Evolutionary conservation across 1,140 invertebrate genomes (phyloP).

Genomic region (Drosophila pectinifera): DNA sequence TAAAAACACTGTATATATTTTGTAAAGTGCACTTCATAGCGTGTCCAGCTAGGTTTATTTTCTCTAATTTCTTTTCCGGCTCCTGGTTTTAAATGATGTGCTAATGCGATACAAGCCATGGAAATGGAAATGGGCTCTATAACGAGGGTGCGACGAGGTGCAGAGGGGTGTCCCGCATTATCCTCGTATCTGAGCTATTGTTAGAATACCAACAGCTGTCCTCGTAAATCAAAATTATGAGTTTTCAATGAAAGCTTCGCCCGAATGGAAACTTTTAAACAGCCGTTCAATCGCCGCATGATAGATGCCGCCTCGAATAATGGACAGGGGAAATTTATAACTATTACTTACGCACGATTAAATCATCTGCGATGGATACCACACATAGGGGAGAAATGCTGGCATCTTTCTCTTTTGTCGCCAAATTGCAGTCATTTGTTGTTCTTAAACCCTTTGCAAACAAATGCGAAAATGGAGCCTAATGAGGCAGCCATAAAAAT

Average conservation of each 20-base stretch:
- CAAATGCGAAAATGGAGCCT: slow-evolving; percentile 43
- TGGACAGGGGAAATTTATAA: slow-evolving; percentile 68
- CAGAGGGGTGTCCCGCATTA: slow-evolving; percentile 25
- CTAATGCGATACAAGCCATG: slow-evolving; percentile 63
- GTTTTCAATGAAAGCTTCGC: slow-evolving; percentile 68
- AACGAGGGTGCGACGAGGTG: slow-evolving; percentile 17
- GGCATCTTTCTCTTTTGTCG: slow-evolving; percentile 14
- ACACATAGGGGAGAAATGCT: slow-evolving; percentile 7
- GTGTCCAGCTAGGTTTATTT: slow-evolving; percentile 44
- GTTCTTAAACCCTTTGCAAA: slow-evolving; percentile 73
- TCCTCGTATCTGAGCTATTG: slow-evolving; percentile 21
- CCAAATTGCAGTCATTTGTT: slow-evolving; percentile 72
- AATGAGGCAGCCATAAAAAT: slow-evolving; percentile 66
- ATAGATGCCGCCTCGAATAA: slow-evolving; percentile 35
- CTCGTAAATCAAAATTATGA: slow-evolving; percentile 74
- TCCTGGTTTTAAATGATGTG: slow-evolving; percentile 64
- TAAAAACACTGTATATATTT: slow-evolving; percentile 42
- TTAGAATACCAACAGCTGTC: slow-evolving; percentile 67
- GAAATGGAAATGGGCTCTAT: slow-evolving; percentile 35
- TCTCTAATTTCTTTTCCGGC: slow-evolving; percentile 21
- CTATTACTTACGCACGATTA: slow-evolving; percentile 79
- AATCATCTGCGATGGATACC: slow-evolving; percentile 44
- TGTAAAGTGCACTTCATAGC: slow-evolving; percentile 7
- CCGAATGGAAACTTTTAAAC: slow-evolving; percentile 52
- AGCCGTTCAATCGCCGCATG: slow-evolving; percentile 30